Base-by-base conservation (phyloP, 1,140 invertebrate species). In the Cryptotermes secundus region DNA sequence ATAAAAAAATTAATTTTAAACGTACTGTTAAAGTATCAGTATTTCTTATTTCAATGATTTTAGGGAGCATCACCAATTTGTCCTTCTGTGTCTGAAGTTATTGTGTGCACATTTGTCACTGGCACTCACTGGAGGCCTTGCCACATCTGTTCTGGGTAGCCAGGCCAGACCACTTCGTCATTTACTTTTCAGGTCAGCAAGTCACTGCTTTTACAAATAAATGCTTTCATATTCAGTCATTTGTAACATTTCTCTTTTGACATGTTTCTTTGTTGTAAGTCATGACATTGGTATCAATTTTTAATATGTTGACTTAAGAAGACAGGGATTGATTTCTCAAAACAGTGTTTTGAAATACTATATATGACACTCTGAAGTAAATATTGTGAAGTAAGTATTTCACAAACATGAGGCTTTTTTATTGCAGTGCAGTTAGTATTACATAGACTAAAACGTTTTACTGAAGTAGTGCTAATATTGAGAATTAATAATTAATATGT, bases 51-150 rank as follows among this genome's bases (percentile, higher is more conserved):
- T 42, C 22, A 0, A 49, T 72, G 26, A 72, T 72, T 72, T 80
- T 88, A 91, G 90, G 81, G 92, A 93, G 80, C 93, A 94, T 87
- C 90, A 93, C 84, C 88, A 92, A 65, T 94, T 94, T 90, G 92
- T 94, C 12, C 86, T 91, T 49, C 87, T 93, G 16, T 92, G 92
- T 87, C 86, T 94, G 80, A 90, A 91, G 85, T 89, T 94, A 38
- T 87, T 94, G 22, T 90, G 90, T 84, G 92, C 92, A 16, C 93
- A 94, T 90, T 89, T 94, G 38, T 92, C 91, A 42, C 87, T 94
- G 80, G 92, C 93, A 22, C 87, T 91, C 49, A 90, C 89, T 83
- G 90, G 91, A 81, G 91, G 91, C 81, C 87, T 91, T 85, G 88
- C 91, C 26, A 89, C 89, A 82, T 89, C 89, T 82, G 87, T 93